Base-by-base conservation (phyloP, 2,113 vertebrate genomes). In the Prietella phreatophila region DNA sequence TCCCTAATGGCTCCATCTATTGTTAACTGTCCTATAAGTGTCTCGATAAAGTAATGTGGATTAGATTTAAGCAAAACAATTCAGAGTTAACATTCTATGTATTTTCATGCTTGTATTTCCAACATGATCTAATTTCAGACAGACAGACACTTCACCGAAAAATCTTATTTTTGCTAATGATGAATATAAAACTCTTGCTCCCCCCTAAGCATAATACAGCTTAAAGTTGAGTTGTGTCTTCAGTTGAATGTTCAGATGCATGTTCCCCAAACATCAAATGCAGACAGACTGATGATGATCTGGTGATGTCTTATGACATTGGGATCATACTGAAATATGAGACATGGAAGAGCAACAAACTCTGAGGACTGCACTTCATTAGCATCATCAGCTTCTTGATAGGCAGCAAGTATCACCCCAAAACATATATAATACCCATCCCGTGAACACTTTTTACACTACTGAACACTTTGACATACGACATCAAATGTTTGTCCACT, bases 301-400 rank as follows among this genome's bases (percentile, higher is more conserved):
- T 73, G 69, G 19, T 39, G 19, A 73, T 39, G 33, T 39, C 36
- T 36, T 73, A 10, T 73, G 19, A 39, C 1, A 73, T 39, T 73
- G 5, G 17, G 17, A 33, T 36, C 15, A 39, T 80, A 65, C 55
- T 86, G 56, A 60, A 27, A 53, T 33, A 65, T 79, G 60, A 86
- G 60, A 65, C 20, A 10, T 86, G 58, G 25, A 65, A 86, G 75
- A 33, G n/a, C n/a, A 67, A 60, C 20, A 42, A 60, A 63, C 60
- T 47, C 60, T 39, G n/a, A 65, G 73, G 42, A 86, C 42, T 17
- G n/a, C 58, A 76, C 6, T 27, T 80, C 73, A 86, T 79, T 86
- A 80, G 36, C 75, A 86, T 61, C 19, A 79, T 78, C 33, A 65
- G 78, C 53, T n/a, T 30, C 47, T 80, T 80, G n/a, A 1, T 56